These are phyloP conservation scores for Amphimedon queenslandica DNA, from an alignment of 37 sponge, comb jelly and placozoan species.

Conservation along the genomic window DNA sequence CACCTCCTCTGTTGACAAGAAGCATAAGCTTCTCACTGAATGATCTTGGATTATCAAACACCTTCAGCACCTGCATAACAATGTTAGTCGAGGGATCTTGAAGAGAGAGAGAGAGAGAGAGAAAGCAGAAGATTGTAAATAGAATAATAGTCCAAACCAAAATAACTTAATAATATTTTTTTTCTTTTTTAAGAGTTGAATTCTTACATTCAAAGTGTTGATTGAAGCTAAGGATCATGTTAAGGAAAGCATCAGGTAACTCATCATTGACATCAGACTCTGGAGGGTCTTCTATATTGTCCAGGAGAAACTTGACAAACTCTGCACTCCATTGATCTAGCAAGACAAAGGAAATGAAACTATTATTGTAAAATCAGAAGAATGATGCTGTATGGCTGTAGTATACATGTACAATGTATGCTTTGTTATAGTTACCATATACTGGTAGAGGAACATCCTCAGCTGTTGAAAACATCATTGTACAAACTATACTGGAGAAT, in stretches of 20 bases:
- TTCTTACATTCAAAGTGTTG: conserved; percentile 64
- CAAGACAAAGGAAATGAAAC: neutral
- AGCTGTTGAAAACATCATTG: conserved; percentile 81
- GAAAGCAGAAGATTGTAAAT: no score
- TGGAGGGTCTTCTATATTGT: conserved; percentile 68
- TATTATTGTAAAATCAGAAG: neutral
- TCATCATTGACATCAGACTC: conserved; percentile 48
- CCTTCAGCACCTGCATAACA: conserved; percentile 65
- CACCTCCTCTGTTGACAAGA: conserved; percentile 81
- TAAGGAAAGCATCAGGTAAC: conserved; percentile 64
- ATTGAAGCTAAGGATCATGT: conserved; percentile 74
- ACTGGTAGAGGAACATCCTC: conserved; percentile 68
- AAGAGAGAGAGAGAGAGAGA: neutral
- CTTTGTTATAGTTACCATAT: no score
- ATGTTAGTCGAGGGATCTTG: conserved; percentile 60
- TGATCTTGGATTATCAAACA: conserved; percentile 27
- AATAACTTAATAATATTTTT: no score
- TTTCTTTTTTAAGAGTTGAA: neutral
- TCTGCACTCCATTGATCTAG: conserved; percentile 73
- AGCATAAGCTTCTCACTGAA: conserved; percentile 86
- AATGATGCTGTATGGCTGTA: no score
- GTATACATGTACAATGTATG: no score
- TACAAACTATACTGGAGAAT: conserved; percentile 66
- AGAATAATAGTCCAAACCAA: no score
- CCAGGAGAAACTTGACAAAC: conserved; percentile 71